Evolutionary conservation across 2,113 vertebrate genomes (phyloP), one percentile per base, ranked within the genome.

Genomic region (Larimichthys polyactis): DNA sequence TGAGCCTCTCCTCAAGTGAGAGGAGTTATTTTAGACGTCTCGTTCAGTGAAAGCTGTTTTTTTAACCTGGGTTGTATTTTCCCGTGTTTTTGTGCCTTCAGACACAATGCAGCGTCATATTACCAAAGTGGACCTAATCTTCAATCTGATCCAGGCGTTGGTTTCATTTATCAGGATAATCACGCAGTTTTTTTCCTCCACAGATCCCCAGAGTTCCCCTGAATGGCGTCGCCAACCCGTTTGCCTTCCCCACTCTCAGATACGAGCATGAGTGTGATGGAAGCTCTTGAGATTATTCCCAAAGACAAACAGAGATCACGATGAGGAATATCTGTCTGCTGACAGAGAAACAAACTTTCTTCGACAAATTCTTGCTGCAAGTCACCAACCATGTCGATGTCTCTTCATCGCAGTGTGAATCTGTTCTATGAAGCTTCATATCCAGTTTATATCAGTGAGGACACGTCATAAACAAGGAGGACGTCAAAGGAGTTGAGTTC

Each of bases 131-230:
- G 27, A 46, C 27, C 3, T 43, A 3, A 44, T 15, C 29, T 43
- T 11, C 16, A 20, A 12, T 55, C 77, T 46, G 40, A 74, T 22
- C 27, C 46, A 51, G 27, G 27, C 51, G 58, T 2, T 3, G 49
- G 9, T 54, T 54, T 70, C 3, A 19, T 14, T 69, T 15, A 2
- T 17, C 43, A 36, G 44, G 44, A 46, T 43, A 16, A 48, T 51
- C 16, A 29, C 32, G 17, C 54, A 7, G 2, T 55, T 16, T 78
- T 52, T 72, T 44, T n/a, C 58, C 16, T 62, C 62, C 70, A 46
- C 84, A 89, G 87, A 78, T 83, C 14, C 65, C 80, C 29, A 67
- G 9, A 48, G 68, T 59, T 46, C 17, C 71, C 32, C 46, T 79
- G 84, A 86, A 81, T 11, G 24, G 22, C 5, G 67, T 12, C 0